Base-by-base conservation (phyloP, 2,888 invertebrate genomes). In the Cephus rjabovi region DNA sequence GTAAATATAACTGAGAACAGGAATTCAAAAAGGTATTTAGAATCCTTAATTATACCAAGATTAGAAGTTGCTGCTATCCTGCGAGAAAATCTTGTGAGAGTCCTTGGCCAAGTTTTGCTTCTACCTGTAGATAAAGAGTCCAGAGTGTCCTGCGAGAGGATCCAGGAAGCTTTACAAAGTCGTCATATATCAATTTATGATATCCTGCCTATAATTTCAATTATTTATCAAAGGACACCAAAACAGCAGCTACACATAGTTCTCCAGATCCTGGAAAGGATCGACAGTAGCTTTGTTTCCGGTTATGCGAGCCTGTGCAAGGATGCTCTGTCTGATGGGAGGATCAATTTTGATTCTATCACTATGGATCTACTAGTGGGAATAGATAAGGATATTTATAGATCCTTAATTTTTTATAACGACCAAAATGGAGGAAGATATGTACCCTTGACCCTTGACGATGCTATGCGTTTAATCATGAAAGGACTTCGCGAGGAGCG, bases 161-260 rank as follows among this genome's bases (percentile, higher is more conserved):
- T 81, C 31, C 80, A 79, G 74, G 73, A 78, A 11, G 75, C 76
- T 33, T 73, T 80, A 3, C 34, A 73, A 74, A 75, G 71, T 34
- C 76, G 75, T 37, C 73, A 76, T 12, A 37, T 82, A 12, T 70
- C 81, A 33, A 75, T 33, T 30, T 81, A 81, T 74, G 78, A 81
- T 23, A 34, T 78, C 15, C 73, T 81, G 9, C 77, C 75, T 12
- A 15, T 76, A 11, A 23, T 80, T 11, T 76, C 81, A 70, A 71
- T 31, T 3, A 35, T 81, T 31, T 69, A 70, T 15, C 68, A 56
- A 23, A 81, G 76, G 23, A 15, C 69, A 15, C 74, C 71, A n/a
- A 37, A 12, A 35, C 70, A 74, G n/a, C 81, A 82, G 56, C 68
- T 81, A 23, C 71, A 76, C 34, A 75, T 71, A 23, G 35, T 78